A percentile compares a stretch with the other conserved stretches of the same genome.
Conservation (phyloP, 2,113 vertebrate genomes). For the Monopterus albus region DNA sequence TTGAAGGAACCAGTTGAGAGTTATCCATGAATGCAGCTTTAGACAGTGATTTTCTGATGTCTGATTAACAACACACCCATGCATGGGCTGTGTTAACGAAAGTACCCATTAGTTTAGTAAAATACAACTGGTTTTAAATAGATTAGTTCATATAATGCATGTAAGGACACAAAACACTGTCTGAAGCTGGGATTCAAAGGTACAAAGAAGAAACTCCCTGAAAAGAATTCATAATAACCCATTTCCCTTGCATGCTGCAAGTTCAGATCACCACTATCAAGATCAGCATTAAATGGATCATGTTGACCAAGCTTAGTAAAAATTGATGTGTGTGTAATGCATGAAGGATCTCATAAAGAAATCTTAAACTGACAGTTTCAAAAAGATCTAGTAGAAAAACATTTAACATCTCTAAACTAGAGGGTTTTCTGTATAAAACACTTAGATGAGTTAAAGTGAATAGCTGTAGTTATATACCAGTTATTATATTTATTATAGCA, state of each 20-base stretch:
- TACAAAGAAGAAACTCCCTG: neutral
- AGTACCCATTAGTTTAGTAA: neutral
- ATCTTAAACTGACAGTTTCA: neutral
- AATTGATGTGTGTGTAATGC: conserved; percentile 28
- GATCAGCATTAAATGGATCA: neutral
- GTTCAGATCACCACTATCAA: conserved; percentile 15
- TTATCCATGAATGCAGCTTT: conserved; percentile 37
- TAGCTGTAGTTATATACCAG: too few relatives aligned
- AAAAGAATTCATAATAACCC: conserved; percentile 4
- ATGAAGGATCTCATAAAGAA: conserved; percentile 34
- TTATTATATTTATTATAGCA: neutral
- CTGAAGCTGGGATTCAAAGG: conserved; percentile 19
- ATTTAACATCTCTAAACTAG: too few relatives aligned
- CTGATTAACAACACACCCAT: conserved; percentile 39
- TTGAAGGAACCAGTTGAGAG: conserved; percentile 19
- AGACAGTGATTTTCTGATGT: conserved; percentile 33
- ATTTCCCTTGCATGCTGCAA: conserved; percentile 35
- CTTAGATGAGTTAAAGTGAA: neutral
- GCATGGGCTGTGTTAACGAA: neutral
- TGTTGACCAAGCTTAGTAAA: neutral
- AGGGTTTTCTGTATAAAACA: conserved; percentile 9
- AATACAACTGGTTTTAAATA: neutral
- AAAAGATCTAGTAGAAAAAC: too few relatives aligned
- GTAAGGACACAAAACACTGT: neutral
- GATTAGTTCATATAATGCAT: neutral